Evolutionary conservation across 1,140 invertebrate species (phyloP).

Genomic region (Arion vulgaris): DNA sequence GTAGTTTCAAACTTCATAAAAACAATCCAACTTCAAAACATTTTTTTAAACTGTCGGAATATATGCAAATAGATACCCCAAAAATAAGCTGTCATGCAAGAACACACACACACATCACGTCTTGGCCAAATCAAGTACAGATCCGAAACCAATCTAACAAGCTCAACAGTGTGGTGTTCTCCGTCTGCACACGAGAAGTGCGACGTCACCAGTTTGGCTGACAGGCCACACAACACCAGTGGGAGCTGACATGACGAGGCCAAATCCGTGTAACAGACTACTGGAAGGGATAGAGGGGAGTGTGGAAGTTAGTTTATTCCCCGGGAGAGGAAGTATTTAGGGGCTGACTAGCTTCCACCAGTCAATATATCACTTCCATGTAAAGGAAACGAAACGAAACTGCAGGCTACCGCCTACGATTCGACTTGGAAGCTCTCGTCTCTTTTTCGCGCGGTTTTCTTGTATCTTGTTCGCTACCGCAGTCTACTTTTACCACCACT

Average conservation of each 20-base stretch:
- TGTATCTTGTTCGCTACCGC: neutral
- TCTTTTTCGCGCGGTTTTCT: neutral
- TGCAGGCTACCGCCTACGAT: neutral
- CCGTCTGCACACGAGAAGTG: neutral
- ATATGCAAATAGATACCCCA: too few relatives aligned
- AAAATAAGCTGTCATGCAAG: neutral
- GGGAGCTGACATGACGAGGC: neutral
- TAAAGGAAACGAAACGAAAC: neutral
- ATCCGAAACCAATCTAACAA: neutral
- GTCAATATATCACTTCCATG: conserved; percentile 25
- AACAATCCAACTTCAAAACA: too few relatives aligned
- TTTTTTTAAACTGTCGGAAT: too few relatives aligned
- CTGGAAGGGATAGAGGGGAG: neutral
- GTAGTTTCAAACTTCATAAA: too few relatives aligned
- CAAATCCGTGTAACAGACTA: neutral
- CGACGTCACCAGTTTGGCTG: neutral
- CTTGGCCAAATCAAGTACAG: neutral
- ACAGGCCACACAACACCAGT: neutral
- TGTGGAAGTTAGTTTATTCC: conserved; percentile 6
- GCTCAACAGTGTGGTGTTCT: neutral
- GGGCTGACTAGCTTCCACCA: neutral
- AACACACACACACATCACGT: neutral
- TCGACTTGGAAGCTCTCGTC: neutral
- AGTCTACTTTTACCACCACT: too few relatives aligned
- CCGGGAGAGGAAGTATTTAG: conserved; percentile 5